Base-by-base conservation (phyloP, 2,888 invertebrate species). In the Dynastes tityus region DNA sequence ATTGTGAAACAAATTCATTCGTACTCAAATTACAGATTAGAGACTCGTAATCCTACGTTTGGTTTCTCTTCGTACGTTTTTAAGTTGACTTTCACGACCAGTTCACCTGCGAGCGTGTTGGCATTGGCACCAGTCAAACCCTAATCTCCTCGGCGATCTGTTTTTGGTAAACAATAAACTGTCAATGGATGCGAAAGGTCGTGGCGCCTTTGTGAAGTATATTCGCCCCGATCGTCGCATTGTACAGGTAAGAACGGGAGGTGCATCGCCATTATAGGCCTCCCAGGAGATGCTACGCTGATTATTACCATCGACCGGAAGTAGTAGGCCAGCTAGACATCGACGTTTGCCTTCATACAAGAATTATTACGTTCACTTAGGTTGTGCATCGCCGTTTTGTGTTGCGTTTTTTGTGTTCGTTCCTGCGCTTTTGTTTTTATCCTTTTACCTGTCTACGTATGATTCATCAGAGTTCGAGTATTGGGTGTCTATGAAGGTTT, bases 101-200 rank as follows among this genome's bases (percentile, higher is more conserved):
- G 71, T 71, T 55, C 71, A 71, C 71, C 71, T 71, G 71, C 55
- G 40, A 32, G 27, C 58, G 71, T 55, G 71, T 71, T 71, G 71
- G 55, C 71, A 55, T 71, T 71, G 71, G 71, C 71, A 71, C 71
- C 71, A 71, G 71, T 55, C 71, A 11, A 55, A n/a, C 37, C 40
- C 16, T 71, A 71, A 71, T 71, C 71, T 55, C 13, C 71, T 9
- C 55, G 53, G 71, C 71, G 71, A 71, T 71, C 71, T 71, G 55
- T 71, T 71, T 71, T 71, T 71, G 63, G 75, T 75, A 78, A 78
- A 78, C 78, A 78, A 67, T 68, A 75, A 82, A 80, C 82, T 81
- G 82, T 82, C 82, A 82, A 81, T 81, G 80, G 79, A 78, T 81
- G 16, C 71, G 58, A 81, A 80, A 80, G 80, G 80, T 80, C 80